phyloP scores from a whole-genome alignment of 2,888 invertebrate genomes.

The Dromius quadrimaculatus region DNA sequence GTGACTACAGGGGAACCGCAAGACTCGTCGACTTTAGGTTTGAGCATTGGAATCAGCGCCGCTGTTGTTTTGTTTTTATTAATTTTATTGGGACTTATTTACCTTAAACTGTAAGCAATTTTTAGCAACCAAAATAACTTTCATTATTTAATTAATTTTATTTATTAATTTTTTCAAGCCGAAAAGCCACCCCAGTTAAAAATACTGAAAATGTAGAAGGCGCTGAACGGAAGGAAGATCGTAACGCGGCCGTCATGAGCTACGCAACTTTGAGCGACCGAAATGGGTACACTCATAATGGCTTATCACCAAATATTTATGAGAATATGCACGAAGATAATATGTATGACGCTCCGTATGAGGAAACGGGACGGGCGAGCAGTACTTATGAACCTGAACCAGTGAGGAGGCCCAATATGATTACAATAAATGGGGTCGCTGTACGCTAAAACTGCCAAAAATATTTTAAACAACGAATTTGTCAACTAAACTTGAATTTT shows the following conservation, averaged over 20 bases:
- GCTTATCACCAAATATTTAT: conserved; percentile 69
- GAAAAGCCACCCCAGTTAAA: conserved; percentile 87
- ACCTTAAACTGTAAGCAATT: conserved; percentile 81
- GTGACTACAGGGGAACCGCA: conserved; percentile 77
- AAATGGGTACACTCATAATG: conserved; percentile 65
- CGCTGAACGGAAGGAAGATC: conserved; percentile 87
- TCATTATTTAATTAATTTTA: conserved; percentile 5
- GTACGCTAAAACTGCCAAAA: conserved; percentile 73
- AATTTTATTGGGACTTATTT: conserved; percentile 82
- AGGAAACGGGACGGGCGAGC: conserved; percentile 72
- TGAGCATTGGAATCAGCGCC: conserved; percentile 86
- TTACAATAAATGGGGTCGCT: conserved; percentile 91
- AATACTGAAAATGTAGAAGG: conserved; percentile 91
- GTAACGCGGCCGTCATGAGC: conserved; percentile 90
- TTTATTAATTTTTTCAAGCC: conserved; percentile 68
- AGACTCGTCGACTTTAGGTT: conserved; percentile 79
- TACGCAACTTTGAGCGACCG: conserved; percentile 85
- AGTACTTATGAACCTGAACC: conserved; percentile 78
- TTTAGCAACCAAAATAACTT: not conserved
- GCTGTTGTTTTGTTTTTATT: conserved; percentile 85
- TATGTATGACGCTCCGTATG: conserved; percentile 82
- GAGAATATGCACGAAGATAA: conserved; percentile 77
- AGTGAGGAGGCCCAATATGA: conserved; percentile 71
- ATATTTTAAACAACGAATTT: conserved; percentile 7
- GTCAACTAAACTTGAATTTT: conserved; percentile 26